Conservation (phyloP, 2,113 vertebrate species). For the Antechinus flavipes region DNA sequence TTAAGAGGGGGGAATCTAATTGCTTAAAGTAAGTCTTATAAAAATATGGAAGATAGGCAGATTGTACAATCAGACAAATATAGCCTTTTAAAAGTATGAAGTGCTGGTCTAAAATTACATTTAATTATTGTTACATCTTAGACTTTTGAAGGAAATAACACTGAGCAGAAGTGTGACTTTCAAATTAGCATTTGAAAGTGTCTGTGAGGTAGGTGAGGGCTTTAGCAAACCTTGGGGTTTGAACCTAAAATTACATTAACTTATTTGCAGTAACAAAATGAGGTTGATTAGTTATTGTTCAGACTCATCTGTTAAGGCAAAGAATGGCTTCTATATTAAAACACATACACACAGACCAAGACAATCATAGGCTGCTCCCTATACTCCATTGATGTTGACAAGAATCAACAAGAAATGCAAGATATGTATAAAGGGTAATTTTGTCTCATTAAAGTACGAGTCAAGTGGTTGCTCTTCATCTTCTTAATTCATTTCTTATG, state of each 20-base stretch:
- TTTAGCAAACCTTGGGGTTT: constrained; percentile 72
- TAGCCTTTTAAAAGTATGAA: constrained; percentile 64
- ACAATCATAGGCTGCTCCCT: no score
- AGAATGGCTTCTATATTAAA: background rate
- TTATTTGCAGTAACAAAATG: constrained; percentile 76
- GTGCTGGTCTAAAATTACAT: constrained; percentile 76
- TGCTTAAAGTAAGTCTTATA: constrained; percentile 30
- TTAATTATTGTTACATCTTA: constrained; percentile 77
- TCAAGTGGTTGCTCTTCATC: constrained; percentile 88
- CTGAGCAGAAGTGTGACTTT: constrained; percentile 78
- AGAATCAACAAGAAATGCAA: constrained; percentile 80
- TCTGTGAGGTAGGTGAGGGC: constrained; percentile 78
- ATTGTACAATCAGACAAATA: constrained; percentile 58
- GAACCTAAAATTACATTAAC: constrained; percentile 80
- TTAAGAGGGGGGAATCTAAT: background rate
- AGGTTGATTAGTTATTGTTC: constrained; percentile 73
- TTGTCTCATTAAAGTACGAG: constrained; percentile 91
- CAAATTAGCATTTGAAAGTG: constrained; percentile 79
- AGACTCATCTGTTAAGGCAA: constrained; percentile 36
- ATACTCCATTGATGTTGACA: constrained; percentile 28
- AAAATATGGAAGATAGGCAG: constrained; percentile 65
- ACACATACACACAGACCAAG: background rate
- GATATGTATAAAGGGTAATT: constrained; percentile 89
- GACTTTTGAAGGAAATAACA: constrained; percentile 80
- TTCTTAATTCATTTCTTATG: constrained; percentile 97